Conservation (phyloP, 35 echinoderm and acorn worm species). For the Ptychodera flava region DNA sequence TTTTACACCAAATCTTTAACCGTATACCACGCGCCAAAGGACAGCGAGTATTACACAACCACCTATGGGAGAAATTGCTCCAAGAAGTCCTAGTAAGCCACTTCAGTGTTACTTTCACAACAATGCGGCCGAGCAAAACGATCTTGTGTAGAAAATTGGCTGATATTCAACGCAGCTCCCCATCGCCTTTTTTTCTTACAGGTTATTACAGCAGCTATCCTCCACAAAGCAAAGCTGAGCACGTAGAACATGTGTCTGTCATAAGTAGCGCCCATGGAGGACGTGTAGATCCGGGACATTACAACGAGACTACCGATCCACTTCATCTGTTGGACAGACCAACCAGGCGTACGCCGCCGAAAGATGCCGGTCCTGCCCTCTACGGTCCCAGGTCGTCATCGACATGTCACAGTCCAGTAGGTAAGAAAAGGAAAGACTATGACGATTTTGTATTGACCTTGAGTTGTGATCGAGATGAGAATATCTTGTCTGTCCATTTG, state of each 20-base stretch:
- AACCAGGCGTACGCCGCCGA: not conserved
- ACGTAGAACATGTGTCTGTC: not conserved
- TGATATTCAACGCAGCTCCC: too few species aligned
- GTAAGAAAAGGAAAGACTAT: not conserved
- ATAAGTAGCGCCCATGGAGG: not conserved
- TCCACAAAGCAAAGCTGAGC: not conserved
- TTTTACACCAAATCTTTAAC: too few species aligned
- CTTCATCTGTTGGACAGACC: slow-evolving; percentile 35
- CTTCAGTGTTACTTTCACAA: too few species aligned
- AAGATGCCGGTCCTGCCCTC: not conserved
- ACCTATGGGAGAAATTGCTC: too few species aligned
- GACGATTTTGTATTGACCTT: too few species aligned
- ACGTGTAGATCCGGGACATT: not conserved
- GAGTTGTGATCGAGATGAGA: too few species aligned
- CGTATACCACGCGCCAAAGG: too few species aligned
- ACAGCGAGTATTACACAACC: too few species aligned
- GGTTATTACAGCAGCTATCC: not conserved
- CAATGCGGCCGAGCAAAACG: too few species aligned
- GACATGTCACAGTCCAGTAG: not conserved
- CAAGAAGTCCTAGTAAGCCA: too few species aligned
- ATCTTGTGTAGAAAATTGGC: too few species aligned
- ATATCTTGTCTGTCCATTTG: too few species aligned
- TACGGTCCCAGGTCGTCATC: not conserved
- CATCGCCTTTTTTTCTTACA: not conserved
- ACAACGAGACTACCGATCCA: slow-evolving; percentile 45